Base-by-base conservation (phyloP, 2,113 vertebrate species). In the Alaudala cheleensis region DNA sequence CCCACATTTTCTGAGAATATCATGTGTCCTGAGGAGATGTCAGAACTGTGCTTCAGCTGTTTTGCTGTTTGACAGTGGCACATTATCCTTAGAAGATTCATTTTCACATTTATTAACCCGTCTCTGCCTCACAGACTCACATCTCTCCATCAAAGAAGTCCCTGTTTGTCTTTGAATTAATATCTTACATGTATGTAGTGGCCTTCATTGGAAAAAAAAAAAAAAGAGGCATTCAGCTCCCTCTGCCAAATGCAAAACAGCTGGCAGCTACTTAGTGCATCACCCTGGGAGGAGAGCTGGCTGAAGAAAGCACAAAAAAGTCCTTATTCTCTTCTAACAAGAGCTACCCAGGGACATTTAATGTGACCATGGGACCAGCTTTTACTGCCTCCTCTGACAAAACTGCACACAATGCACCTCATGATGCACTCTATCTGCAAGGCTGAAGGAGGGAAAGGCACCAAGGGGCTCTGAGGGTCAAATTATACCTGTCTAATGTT, bases 91-190 rank as follows among this genome's bases (percentile, higher is more conserved):
- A 83, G 62, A 92, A 93, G 51, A 76, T 88, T 93, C 44, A 84
- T 92, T 94, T 93, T 93, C 53, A 69, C 88, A 57, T 96, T 96
- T 93, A 88, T 96, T 96, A 96, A 94, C 82, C 82, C 76, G 1
- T 90, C 92, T 90, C 76, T 93, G 76, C 44, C 72, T 57, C 37
- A n/a, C 67, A 88, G 62, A 86, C 39, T 87, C 10, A 4, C 60
- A 42, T 94, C 57, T 88, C 92, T 92, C 65, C 34, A 88, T 93
- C 88, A 93, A 93, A 93, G 45, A 58, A 67, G 16, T 60, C 44
- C 60, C 72, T 53, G 29, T 84, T 92, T 93, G 49, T 85, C 89
- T 92, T 94, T 94, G 92, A 90, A 96, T 96, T 94, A 93, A 69
- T 84, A 61, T 53, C 76, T 86, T 88, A 79, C 40, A 88, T 92